Conservation (phyloP, 2,888 invertebrate genomes). For the Eupeodes luniger region DNA sequence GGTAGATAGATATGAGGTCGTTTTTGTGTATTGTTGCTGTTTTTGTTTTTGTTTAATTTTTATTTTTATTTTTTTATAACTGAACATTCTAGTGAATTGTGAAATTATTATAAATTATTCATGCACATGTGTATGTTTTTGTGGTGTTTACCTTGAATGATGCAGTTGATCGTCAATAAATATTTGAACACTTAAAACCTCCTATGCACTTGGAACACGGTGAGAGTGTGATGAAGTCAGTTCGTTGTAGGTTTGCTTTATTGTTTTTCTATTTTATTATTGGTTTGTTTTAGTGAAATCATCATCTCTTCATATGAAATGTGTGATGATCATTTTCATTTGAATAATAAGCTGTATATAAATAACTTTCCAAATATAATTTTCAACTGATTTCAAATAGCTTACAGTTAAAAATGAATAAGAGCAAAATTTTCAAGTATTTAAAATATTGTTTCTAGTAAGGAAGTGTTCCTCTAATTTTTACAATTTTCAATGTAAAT, state of each 20-base stretch:
- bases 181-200: slow-evolving; percentile 40
- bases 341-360: too few species aligned
- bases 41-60: background rate
- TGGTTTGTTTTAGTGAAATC: slow-evolving; percentile 29
- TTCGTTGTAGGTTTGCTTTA: background rate
- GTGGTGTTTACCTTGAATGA: slow-evolving; percentile 32
- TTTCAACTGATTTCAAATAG: too few species aligned
- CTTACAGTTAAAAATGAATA: too few species aligned
- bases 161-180: slow-evolving; percentile 52
- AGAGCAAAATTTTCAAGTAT: too few species aligned
- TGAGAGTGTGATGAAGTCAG: slow-evolving; percentile 43
- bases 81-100: slow-evolving; percentile 9
- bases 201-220: background rate
- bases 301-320: too few species aligned
- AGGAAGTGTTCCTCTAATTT: too few species aligned
- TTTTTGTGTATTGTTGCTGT: background rate
- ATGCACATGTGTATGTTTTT: background rate
- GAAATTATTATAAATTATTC: slow-evolving; percentile 30
- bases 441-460: too few species aligned
- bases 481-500: too few species aligned
- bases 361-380: too few species aligned
- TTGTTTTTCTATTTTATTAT: too few species aligned
- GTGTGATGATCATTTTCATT: too few species aligned
- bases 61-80: background rate
- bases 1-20: slow-evolving; percentile 19